Percentiles rank a stretch among this genome's conserved stretches.
Conservation (phyloP, 2,888 invertebrate genomes). For the Metalampra italica region DNA sequence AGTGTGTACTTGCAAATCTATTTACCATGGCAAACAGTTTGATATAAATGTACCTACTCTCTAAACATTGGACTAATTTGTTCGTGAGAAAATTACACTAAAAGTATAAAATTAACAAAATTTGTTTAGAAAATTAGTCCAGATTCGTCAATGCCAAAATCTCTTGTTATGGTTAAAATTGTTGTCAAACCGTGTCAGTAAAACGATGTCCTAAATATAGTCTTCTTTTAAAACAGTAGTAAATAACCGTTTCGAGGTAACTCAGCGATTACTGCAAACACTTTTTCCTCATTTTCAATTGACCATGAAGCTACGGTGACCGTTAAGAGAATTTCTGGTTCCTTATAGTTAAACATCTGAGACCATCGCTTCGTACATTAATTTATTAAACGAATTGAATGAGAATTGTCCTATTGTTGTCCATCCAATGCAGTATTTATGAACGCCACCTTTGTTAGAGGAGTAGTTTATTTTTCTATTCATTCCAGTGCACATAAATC, state of each 20-base stretch:
- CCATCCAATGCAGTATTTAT: background rate
- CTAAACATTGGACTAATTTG: background rate
- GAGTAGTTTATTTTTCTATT: background rate
- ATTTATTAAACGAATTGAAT: constrained; percentile 3
- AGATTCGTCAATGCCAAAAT: background rate
- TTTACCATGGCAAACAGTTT: background rate
- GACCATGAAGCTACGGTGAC: constrained; percentile 24
- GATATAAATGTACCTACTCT: background rate
- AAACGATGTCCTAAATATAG: constrained; percentile 1
- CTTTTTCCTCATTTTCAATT: constrained; percentile 17
- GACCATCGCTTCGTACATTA: constrained; percentile 1
- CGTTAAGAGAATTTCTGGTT: background rate
- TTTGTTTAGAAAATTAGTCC: background rate
- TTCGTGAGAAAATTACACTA: too few species aligned
- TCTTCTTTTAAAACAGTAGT: background rate
- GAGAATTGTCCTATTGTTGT: constrained; percentile 12
- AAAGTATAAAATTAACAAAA: background rate
- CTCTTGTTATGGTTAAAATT: background rate
- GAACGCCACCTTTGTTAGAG: background rate
- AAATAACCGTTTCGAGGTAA: constrained; percentile 21
- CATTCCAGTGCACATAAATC: background rate
- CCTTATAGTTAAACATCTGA: background rate
- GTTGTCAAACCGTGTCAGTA: constrained; percentile 5
- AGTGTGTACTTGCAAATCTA: background rate
- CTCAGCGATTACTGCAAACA: constrained; percentile 23